A percentile compares a stretch with the other conserved stretches of the same genome.
These are phyloP conservation scores for Tinea semifulvella DNA, from an alignment of 2,888 invertebrate genomes.

Conservation along the genomic window DNA sequence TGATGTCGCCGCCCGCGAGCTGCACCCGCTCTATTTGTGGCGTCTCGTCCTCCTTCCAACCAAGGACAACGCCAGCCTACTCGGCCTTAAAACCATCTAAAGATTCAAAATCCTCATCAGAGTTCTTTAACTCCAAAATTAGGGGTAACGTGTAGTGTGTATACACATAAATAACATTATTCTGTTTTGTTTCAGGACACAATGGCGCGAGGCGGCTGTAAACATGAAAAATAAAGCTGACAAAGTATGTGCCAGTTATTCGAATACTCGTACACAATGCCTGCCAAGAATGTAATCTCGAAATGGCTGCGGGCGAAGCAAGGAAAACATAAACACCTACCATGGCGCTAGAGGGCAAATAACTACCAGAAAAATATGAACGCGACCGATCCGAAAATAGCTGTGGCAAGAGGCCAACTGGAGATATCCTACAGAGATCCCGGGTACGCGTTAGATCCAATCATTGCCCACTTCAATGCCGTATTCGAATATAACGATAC, in stretches of 20 bases:
- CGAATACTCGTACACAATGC: slow-evolving; percentile 50
- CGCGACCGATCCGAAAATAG: slow-evolving; percentile 43
- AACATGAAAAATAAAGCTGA: slow-evolving; percentile 38
- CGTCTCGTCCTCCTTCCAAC: slow-evolving; percentile 23
- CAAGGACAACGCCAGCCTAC: slow-evolving; percentile 35
- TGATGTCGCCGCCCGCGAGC: slow-evolving; percentile 54
- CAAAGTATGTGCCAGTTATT: slow-evolving; percentile 48
- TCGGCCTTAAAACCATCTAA: background rate
- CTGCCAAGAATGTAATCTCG: slow-evolving; percentile 59
- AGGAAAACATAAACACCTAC: slow-evolving; percentile 56
- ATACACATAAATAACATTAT: background rate
- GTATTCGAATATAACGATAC: slow-evolving; percentile 43
- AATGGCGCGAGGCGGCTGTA: slow-evolving; percentile 19
- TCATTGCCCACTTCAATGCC: slow-evolving; percentile 32
- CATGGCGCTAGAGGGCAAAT: slow-evolving; percentile 53
- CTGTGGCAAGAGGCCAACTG: slow-evolving; percentile 55
- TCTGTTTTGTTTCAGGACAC: slow-evolving; percentile 44
- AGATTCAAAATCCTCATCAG: background rate
- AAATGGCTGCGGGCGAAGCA: slow-evolving; percentile 60
- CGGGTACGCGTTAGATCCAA: slow-evolving; percentile 36
- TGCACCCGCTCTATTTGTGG: slow-evolving; percentile 49
- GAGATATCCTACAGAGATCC: slow-evolving; percentile 42
- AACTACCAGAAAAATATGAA: slow-evolving; percentile 56
- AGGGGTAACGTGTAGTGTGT: too few relatives aligned
- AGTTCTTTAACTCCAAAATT: background rate